phyloP scores from a whole-genome alignment of 2,888 invertebrate species.

The Chesias legatella region DNA sequence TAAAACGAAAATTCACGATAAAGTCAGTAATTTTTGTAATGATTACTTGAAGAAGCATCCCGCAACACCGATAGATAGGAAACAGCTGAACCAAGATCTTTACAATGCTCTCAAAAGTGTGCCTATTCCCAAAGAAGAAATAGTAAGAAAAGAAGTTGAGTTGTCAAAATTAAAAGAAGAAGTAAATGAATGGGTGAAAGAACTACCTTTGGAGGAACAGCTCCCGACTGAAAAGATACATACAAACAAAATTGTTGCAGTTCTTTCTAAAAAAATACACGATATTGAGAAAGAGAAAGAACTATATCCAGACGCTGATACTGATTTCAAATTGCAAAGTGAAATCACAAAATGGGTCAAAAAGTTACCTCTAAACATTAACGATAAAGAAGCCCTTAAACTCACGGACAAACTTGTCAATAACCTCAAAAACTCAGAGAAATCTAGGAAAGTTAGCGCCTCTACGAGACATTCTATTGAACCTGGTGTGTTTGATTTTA shows the following conservation, averaged over 20 bases:
- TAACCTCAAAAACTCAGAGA: conserved; percentile 34
- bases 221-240: conserved; percentile 29
- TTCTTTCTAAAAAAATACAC: conserved; percentile 43
- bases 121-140: conserved; percentile 41
- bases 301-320: conserved; percentile 17
- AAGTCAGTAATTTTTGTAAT: conserved; percentile 46
- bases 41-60: conserved; percentile 44
- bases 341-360: conserved; percentile 44
- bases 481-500: conserved; percentile 1
- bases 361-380: conserved; percentile 37
- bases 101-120: conserved; percentile 44
- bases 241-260: conserved; percentile 38
- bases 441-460: conserved; percentile 32
- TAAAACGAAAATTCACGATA: conserved; percentile 41
- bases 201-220: conserved; percentile 37
- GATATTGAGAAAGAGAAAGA: conserved; percentile 43
- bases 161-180: conserved; percentile 44
- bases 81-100: conserved; percentile 41
- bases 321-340: conserved; percentile 29
- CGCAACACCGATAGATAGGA: conserved; percentile 32
- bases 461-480: conserved; percentile 21
- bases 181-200: conserved; percentile 43
- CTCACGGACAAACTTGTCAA: conserved; percentile 34
- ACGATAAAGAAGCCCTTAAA: conserved; percentile 20
- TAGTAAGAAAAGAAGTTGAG: conserved; percentile 43